phyloP scores from a whole-genome alignment of 2,888 invertebrate genomes.

The Meiosimyza decipiens region DNA sequence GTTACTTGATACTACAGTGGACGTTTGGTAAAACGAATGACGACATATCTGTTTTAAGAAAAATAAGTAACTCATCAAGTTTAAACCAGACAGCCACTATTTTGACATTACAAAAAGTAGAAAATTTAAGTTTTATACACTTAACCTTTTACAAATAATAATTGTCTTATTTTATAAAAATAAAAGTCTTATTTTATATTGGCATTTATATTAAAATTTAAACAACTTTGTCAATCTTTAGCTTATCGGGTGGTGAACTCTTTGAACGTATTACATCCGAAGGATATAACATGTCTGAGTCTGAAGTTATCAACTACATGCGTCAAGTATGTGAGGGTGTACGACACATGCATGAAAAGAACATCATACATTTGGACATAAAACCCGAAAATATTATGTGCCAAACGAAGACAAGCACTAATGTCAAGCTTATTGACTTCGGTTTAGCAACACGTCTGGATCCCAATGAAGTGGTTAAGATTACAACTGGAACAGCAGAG shows the following conservation, averaged over 20 bases:
- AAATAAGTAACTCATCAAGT: no score
- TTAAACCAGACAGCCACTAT: no score
- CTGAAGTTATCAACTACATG: conserved; percentile 99
- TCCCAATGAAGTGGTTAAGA: conserved; percentile 98
- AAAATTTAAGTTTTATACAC: no score
- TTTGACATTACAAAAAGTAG: no score
- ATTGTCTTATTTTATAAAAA: no score
- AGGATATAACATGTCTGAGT: conserved; percentile 98
- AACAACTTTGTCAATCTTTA: conserved; percentile 62
- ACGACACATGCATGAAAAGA: conserved; percentile 99
- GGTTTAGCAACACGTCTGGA: conserved; percentile 98
- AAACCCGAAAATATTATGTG: conserved; percentile 99
- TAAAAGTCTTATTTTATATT: not conserved
- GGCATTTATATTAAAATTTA: conserved; percentile 9
- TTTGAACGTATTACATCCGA: conserved; percentile 99
- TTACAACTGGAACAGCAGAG: conserved; percentile 98
- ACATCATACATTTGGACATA: conserved; percentile 96
- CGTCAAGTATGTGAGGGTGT: conserved; percentile 98
- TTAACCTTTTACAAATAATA: no score
- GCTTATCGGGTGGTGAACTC: conserved; percentile 97
- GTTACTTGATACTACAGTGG: no score
- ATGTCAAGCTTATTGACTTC: conserved; percentile 98
- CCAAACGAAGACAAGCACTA: conserved; percentile 93
- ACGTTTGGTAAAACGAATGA: no score
- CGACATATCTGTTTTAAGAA: no score